Percentiles rank a stretch among this genome's conserved stretches.
phyloP scores from a whole-genome alignment of 1,140 invertebrate species.

The Gerris buenoi region DNA sequence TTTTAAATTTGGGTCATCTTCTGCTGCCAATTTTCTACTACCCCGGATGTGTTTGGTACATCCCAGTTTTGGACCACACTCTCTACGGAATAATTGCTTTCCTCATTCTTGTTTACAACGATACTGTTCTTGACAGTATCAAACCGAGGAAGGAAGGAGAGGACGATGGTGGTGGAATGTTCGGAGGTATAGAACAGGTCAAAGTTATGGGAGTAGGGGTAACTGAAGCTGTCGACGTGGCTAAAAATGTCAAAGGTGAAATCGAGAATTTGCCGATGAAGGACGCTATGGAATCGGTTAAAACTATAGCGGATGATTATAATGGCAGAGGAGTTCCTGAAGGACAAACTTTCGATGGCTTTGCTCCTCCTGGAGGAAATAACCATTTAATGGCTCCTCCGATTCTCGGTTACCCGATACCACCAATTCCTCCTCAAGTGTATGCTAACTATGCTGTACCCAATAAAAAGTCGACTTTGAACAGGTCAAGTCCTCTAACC shows the following conservation, averaged over 20 bases:
- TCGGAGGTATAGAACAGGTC: background rate
- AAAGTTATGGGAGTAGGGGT: background rate
- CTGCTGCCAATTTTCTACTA: background rate
- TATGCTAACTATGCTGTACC: background rate
- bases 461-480: background rate
- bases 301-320: background rate
- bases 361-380: background rate
- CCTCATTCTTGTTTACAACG: background rate
- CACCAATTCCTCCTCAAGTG: background rate
- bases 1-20: background rate
- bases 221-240: background rate
- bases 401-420: background rate
- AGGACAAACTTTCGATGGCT: background rate
- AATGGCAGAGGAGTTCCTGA: background rate
- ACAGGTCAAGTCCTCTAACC: background rate
- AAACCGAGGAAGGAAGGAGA: background rate
- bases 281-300: background rate
- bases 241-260: background rate
- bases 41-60: background rate
- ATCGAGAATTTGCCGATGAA: background rate
- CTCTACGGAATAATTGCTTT: background rate
- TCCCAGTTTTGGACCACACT: background rate
- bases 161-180: background rate
- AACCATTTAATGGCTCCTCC: background rate
- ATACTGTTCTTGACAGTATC: background rate